Evolutionary conservation across 2,797 vertebrate species (phyloP), one percentile per base, ranked within the genome.

Genomic region (Epinephelus coioides): DNA sequence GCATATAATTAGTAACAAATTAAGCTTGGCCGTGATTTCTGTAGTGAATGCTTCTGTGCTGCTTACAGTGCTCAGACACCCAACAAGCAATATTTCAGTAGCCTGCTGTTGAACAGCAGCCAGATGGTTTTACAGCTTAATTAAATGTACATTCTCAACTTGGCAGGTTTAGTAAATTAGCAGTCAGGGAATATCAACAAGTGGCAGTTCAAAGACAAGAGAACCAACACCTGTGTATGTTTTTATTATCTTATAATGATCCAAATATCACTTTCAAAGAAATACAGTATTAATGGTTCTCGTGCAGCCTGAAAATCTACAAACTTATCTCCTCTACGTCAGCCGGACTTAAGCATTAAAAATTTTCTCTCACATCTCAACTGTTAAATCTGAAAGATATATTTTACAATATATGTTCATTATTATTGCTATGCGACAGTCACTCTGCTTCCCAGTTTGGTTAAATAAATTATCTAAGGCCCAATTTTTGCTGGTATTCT

Each of bases 121-220:
- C 89, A 88, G 60, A 68, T 82, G 66, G 70, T 69, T 78, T 78
- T 65, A 79, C 56, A 66, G 62, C 64, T 69, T 81, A 84, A 91
- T 88, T 75, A 79, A 84, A 80, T 78, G 38, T 72, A 81, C 63
- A 69, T 87, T 81, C 70, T 86, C n/a, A 53, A 72, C 56, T 85
- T 88, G 81, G 82, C 83, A 85, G 68, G 25, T 70, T 82, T 34
- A 11, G 70, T 68, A 68, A 90, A 86, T 86, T 62, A 84, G 56
- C 69, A 78, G 81, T 79, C 47, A 56, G 54, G 23, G 8, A 72
- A 69, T 76, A 62, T 87, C 76, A 79, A 71, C 76, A 81, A 65
- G 55, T 25, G 56, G 27, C 50, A 62, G 38, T 75, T 87, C 63
- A 78, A 69, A 85, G 70, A 71, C 6, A 15, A 64, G 19, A 44